Evolutionary conservation across 2,797 vertebrate genomes (phyloP), one percentile per base, ranked within the genome.

Genomic region (Falco biarmicus): DNA sequence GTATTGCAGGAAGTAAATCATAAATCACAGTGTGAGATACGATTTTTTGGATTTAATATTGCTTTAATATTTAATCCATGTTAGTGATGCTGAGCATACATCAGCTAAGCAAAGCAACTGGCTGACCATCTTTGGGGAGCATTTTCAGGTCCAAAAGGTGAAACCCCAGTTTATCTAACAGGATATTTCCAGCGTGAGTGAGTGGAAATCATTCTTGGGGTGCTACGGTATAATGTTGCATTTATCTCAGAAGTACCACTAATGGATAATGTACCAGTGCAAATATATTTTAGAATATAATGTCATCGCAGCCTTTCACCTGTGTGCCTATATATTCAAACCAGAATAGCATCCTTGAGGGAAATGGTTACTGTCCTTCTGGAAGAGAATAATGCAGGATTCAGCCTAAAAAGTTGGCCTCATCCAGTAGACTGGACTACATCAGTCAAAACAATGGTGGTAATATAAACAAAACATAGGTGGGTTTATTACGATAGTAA

Each of bases 101-200:
- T 89, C 94, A 84, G 32, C 74, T 84, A 80, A 76, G 93, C 87
- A 95, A 82, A 84, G 41, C 53, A 85, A 94, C 65, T 11, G 7
- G 10, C 80, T 87, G 18, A 8, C 18, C 24, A 22, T 32, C 41
- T 75, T 84, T 41, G 14, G 24, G 65, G 57, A 71, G 19, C 8
- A 43, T 85, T 80, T 93, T 69, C 47, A 51, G 6, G 43, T 54
- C 73, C 31, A 68, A 69, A 92, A 87, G 2, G 6, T 81, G 48
- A 43, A 86, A 22, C 12, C 16, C 32, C 87, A 8, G 1, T 70
- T 87, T 56, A 28, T 64, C 32, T 25, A 89, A n/a, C 24, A 50
- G 57, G 5, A 31, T 2, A 2, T 77, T 92, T 92, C 69, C 69
- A 75, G 26, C 50, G 75, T 21, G 88, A 64, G 73, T 80, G 25